Evolutionary conservation across 1,140 invertebrate genomes (phyloP).

Genomic region (Drosophila pseudoobscura): DNA sequence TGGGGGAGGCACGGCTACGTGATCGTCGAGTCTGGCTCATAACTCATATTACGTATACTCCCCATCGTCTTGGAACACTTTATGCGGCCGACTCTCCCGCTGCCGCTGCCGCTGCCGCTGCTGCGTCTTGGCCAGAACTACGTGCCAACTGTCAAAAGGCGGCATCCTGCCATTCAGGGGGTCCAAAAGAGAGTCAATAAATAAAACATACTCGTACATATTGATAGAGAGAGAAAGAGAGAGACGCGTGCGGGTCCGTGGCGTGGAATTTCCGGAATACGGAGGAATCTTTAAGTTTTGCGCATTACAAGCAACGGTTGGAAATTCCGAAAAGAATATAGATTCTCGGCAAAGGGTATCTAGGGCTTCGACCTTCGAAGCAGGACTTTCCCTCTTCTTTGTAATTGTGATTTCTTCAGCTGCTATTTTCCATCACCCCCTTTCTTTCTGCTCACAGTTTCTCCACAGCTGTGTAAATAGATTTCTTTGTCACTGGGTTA

Average conservation of each 20-base stretch:
- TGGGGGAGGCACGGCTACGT: constrained; percentile 50
- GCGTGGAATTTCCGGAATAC: too few species aligned
- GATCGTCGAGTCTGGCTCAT: constrained; percentile 56
- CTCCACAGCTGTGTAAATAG: constrained; percentile 36
- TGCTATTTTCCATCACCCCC: too few species aligned
- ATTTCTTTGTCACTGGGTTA: constrained; percentile 19
- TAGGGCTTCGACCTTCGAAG: too few species aligned
- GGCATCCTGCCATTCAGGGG: constrained; percentile 37
- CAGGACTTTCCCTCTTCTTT: too few species aligned
- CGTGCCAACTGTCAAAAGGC: constrained; percentile 68
- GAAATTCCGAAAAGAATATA: too few species aligned
- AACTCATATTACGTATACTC: constrained; percentile 70
- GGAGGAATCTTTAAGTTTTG: constrained; percentile 32
- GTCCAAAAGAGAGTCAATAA: constrained; percentile 60
- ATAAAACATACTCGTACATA: constrained; percentile 55
- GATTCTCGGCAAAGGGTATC: too few species aligned
- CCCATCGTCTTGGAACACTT: constrained; percentile 31
- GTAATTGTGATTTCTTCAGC: too few species aligned
- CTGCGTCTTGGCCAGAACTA: constrained; percentile 25
- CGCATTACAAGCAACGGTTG: neutral
- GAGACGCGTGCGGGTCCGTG: too few species aligned
- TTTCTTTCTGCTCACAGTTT: constrained; percentile 8
- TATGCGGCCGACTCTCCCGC: constrained; percentile 25
- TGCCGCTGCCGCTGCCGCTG: constrained; percentile 5
- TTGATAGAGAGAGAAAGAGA: constrained; percentile 14